A percentile compares a stretch with the other conserved stretches of the same genome.
Evolutionary conservation across 2,888 invertebrate species (phyloP).

Genomic region (Amphipoea oculea): DNA sequence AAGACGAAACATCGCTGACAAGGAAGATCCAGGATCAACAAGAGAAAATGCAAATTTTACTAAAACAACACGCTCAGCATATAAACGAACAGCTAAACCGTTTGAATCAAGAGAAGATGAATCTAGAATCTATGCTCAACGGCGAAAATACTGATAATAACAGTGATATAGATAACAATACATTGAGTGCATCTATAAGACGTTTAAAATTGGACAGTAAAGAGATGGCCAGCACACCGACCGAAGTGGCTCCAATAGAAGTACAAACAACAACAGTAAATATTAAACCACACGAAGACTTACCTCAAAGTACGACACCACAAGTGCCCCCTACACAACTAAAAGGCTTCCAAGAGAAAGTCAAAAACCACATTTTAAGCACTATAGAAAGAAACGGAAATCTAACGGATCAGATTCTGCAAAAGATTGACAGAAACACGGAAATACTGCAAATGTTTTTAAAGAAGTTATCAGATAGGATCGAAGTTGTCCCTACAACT

Average conservation of each 20-base stretch:
- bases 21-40: conserved; percentile 70
- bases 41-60: conserved; percentile 72
- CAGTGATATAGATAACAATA: conserved; percentile 44
- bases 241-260: conserved; percentile 50
- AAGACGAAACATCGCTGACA: conserved; percentile 43
- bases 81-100: conserved; percentile 77
- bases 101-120: conserved; percentile 76
- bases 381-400: conserved; percentile 78
- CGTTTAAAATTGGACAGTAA: conserved; percentile 53
- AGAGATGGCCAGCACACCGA: conserved; percentile 59
- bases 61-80: conserved; percentile 76
- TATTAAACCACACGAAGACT: conserved; percentile 10
- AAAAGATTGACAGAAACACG: conserved; percentile 83
- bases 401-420: conserved; percentile 79
- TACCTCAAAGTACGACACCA: conserved; percentile 33
- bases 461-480: conserved; percentile 73
- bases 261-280: conserved; percentile 30
- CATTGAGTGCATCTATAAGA: conserved; percentile 35
- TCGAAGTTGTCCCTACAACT: conserved; percentile 19
- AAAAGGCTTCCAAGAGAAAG: conserved; percentile 30
- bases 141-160: conserved; percentile 41
- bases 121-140: conserved; percentile 67
- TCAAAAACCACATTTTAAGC: conserved; percentile 66
- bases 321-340: conserved; percentile 19
- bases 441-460: conserved; percentile 78